Percentiles rank a stretch among this genome's conserved stretches.
These are phyloP conservation scores for Ceyx cyanopectus DNA, from an alignment of 2,113 vertebrate species.

Conservation along the genomic window DNA sequence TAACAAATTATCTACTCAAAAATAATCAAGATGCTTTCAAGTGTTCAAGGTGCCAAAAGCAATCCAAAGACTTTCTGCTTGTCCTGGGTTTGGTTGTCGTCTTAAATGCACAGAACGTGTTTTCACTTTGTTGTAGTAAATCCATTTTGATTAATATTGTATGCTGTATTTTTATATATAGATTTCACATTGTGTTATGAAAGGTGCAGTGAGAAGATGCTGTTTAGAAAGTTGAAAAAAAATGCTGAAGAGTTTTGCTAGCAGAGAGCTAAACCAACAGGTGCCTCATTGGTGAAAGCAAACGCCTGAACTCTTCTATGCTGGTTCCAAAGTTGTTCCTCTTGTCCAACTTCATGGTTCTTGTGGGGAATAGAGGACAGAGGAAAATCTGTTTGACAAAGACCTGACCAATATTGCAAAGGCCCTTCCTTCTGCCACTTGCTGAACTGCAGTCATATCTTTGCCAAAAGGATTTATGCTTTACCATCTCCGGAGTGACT, in stretches of 20 bases:
- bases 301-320: neutral
- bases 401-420: neutral
- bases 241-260: neutral
- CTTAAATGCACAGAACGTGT: neutral
- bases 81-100: neutral
- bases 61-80: neutral
- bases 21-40: neutral
- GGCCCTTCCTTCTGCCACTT: rapidly evolving
- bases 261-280: neutral
- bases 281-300: neutral
- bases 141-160: slow-evolving; percentile 40
- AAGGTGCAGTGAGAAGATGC: neutral
- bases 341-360: neutral
- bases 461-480: neutral
- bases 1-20: slow-evolving; percentile 33
- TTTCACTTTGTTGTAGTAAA: neutral
- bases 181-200: neutral
- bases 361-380: neutral
- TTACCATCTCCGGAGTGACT: neutral
- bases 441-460: neutral
- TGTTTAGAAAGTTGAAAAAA: neutral
- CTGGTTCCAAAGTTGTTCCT: rapidly evolving
- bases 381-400: neutral
- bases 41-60: neutral
- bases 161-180: neutral